phyloP scores from a whole-genome alignment of 2,113 vertebrate genomes.

The Colinus virginianus region DNA sequence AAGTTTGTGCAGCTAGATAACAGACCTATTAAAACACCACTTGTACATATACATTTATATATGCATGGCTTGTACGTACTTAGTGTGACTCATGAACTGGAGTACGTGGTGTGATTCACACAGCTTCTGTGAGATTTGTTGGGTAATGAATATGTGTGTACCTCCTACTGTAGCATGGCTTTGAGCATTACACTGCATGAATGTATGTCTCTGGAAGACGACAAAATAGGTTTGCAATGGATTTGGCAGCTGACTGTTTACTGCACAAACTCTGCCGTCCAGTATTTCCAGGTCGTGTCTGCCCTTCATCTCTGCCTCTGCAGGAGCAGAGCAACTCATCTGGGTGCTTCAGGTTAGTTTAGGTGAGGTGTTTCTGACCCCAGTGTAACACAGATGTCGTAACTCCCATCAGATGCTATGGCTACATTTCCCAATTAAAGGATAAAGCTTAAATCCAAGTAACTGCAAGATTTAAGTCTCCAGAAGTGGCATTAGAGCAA shows the following conservation, averaged over 20 bases:
- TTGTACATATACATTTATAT: neutral
- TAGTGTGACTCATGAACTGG: neutral
- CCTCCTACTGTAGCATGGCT: neutral
- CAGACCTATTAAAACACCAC: neutral
- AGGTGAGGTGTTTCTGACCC: neutral
- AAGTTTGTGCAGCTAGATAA: neutral
- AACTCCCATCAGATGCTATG: neutral
- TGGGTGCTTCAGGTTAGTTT: neutral
- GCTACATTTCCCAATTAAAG: neutral
- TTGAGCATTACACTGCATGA: neutral
- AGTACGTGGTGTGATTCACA: neutral
- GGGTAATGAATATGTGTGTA: neutral
- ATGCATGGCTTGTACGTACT: neutral
- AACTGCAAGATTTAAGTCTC: neutral
- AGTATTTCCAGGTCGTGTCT: neutral
- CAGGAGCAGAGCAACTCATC: neutral
- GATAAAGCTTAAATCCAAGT: neutral
- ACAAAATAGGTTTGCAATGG: neutral
- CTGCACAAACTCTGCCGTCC: neutral
- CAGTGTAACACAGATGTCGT: neutral
- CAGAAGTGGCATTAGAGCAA: neutral
- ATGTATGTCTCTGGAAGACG: neutral
- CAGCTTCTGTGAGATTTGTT: neutral
- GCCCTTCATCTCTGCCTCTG: neutral
- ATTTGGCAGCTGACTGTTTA: neutral